Evolutionary conservation across 2,888 invertebrate species (phyloP).

Genomic region (Esperia sulphurella): DNA sequence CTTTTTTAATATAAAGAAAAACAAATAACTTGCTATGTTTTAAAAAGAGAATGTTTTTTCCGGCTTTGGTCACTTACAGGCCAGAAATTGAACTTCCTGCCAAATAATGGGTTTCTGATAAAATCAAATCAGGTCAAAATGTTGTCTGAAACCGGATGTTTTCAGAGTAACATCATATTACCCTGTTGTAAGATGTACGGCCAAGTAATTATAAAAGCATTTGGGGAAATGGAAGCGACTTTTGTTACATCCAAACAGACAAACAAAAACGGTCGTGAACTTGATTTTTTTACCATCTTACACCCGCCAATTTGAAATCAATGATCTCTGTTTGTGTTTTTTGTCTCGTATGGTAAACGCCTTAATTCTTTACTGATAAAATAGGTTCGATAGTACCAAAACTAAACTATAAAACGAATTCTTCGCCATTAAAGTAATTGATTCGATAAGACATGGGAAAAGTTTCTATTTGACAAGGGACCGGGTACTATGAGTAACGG

Average conservation of each 20-base stretch:
- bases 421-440: conserved; percentile 67
- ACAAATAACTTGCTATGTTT: too few relatives aligned
- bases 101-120: background rate
- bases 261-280: too few relatives aligned
- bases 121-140: background rate
- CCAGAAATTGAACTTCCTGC: background rate
- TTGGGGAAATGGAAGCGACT: too few relatives aligned
- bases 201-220: too few relatives aligned
- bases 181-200: background rate
- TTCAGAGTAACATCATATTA: background rate
- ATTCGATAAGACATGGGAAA: conserved; percentile 69
- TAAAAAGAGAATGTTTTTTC: background rate
- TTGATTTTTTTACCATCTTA: too few relatives aligned
- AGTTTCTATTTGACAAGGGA: conserved; percentile 74
- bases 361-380: conserved; percentile 7
- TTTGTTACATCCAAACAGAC: too few relatives aligned
- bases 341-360: background rate
- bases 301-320: too few relatives aligned
- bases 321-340: too few relatives aligned
- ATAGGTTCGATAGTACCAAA: conserved; percentile 25
- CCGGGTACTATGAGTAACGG: conserved; percentile 56
- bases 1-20: too few relatives aligned
- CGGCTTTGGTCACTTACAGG: background rate
- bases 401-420: conserved; percentile 47
- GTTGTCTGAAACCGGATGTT: background rate